phyloP scores from a whole-genome alignment of 2,113 vertebrate genomes.

The Myiagra hebetior region DNA sequence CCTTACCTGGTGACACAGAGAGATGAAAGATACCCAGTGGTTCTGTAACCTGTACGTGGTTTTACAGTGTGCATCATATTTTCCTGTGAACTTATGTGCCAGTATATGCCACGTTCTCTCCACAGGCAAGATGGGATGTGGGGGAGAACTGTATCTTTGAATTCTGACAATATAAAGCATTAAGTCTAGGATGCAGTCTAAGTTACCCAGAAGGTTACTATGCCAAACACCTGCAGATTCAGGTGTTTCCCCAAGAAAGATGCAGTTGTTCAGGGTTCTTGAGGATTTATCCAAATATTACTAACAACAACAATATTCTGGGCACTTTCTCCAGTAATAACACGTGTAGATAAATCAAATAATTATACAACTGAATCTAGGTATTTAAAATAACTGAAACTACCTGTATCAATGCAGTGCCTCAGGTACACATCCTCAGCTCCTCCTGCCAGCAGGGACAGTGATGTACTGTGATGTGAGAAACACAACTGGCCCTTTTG shows the following conservation, averaged over 20 bases:
- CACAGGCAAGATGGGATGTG: not conserved
- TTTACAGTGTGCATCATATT: not conserved
- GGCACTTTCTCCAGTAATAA: not conserved
- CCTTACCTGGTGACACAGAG: not conserved
- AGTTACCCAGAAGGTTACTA: not conserved
- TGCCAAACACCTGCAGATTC: not conserved
- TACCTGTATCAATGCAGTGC: not conserved
- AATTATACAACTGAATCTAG: not conserved
- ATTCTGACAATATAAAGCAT: not conserved
- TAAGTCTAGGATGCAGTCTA: not conserved
- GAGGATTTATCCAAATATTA: not conserved
- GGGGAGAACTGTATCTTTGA: not conserved
- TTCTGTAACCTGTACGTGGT: not conserved
- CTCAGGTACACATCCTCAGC: not conserved
- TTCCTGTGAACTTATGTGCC: not conserved
- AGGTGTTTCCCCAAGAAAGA: not conserved
- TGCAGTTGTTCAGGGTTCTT: not conserved
- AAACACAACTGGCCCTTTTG: not conserved
- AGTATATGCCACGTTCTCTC: not conserved
- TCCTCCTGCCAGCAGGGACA: not conserved
- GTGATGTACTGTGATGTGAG: rapidly evolving
- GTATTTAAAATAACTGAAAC: not conserved
- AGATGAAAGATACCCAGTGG: not conserved
- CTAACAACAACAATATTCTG: not conserved
- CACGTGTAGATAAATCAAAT: not conserved